A percentile compares a stretch with the other conserved stretches of the same genome.
Evolutionary conservation across 2,888 invertebrate species (phyloP).

Genomic region (Diplolepis rosae): DNA sequence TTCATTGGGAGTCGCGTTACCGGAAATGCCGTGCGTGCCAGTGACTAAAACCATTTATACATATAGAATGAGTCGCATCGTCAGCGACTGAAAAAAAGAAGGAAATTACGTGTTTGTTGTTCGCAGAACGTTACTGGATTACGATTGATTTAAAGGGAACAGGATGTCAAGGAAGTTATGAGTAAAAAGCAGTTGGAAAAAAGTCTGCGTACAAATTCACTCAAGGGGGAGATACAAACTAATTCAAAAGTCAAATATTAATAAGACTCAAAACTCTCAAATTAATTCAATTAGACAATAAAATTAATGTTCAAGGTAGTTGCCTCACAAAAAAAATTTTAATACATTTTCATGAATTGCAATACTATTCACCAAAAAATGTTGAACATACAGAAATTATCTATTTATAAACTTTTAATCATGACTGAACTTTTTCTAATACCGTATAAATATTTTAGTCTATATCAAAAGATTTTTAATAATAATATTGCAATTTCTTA

Average conservation of each 20-base stretch:
- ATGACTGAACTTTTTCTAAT: too few species aligned
- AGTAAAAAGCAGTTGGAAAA: constrained; percentile 11
- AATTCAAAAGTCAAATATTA: neutral
- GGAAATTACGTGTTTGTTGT: constrained; percentile 27
- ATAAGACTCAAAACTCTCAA: too few species aligned
- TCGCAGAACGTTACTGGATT: constrained; percentile 18
- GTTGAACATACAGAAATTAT: too few species aligned
- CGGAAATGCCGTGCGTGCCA: constrained; percentile 70
- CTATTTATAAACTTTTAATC: too few species aligned
- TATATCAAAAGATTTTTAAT: too few species aligned
- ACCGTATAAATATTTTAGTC: too few species aligned
- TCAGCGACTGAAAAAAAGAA: neutral
- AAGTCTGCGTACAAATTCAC: neutral
- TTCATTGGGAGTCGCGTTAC: constrained; percentile 60
- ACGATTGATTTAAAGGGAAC: constrained; percentile 25
- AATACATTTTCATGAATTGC: too few species aligned
- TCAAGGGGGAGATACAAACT: neutral
- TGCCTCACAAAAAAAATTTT: too few species aligned
- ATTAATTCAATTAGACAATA: too few species aligned
- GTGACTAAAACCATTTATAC: constrained; percentile 42
- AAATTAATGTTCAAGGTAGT: too few species aligned
- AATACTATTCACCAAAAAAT: too few species aligned
- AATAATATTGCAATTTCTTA: too few species aligned
- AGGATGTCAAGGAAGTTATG: constrained; percentile 19
- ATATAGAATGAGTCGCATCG: neutral